Evolutionary conservation across 1,140 invertebrate genomes (phyloP).

Genomic region (Helicoverpa zea): DNA sequence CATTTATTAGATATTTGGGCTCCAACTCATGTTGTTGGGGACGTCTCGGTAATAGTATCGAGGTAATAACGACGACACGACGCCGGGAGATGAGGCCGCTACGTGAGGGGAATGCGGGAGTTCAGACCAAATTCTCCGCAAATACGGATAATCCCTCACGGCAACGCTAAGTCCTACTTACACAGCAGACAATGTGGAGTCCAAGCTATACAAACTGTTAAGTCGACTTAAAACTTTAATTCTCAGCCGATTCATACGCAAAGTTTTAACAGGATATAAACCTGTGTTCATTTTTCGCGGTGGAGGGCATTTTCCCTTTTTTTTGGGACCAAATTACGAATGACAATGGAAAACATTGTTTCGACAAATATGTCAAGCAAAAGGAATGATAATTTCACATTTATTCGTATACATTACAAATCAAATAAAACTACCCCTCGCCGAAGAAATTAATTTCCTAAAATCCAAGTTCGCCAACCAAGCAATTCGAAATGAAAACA

Average conservation of each 20-base stretch:
- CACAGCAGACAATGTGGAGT: conserved; percentile 54
- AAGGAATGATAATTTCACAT: background rate
- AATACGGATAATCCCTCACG: conserved; percentile 72
- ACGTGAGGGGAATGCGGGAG: conserved; percentile 73
- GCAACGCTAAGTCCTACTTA: conserved; percentile 63
- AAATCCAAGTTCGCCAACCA: conserved; percentile 17
- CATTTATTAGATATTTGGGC: conserved; percentile 50
- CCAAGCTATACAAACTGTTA: conserved; percentile 30
- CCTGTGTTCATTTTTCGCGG: conserved; percentile 18
- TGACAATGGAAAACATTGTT: background rate
- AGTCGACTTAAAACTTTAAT: conserved; percentile 50
- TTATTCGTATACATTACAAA: conserved; percentile 9
- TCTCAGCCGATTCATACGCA: conserved; percentile 20
- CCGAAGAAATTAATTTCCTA: background rate
- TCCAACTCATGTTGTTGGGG: conserved; percentile 48
- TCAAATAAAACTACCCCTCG: background rate
- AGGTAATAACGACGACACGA: conserved; percentile 75
- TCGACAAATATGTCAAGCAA: background rate
- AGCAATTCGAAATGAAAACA: conserved; percentile 23
- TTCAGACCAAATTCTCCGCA: conserved; percentile 59
- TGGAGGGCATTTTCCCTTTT: background rate
- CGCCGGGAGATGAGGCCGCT: conserved; percentile 69
- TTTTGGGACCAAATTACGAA: background rate
- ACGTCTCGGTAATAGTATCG: conserved; percentile 69
- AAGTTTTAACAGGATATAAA: conserved; percentile 44